Conservation (phyloP, 2,888 invertebrate species). For the Hirtodrosophila alboralis region DNA sequence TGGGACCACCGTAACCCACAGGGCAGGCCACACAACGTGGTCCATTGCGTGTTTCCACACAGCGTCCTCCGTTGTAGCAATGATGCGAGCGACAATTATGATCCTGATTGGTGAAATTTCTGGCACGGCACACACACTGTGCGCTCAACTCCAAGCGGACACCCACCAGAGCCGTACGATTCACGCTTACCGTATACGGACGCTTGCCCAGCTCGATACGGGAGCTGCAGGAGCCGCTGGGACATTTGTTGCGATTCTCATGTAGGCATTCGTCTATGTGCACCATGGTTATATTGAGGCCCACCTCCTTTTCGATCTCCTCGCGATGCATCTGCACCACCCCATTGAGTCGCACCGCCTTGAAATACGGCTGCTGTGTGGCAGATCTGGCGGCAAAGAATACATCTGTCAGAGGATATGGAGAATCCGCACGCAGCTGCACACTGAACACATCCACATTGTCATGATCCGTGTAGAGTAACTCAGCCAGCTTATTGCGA, state of each 20-base stretch:
- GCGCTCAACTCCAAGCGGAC: constrained; percentile 95
- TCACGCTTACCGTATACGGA: constrained; percentile 97
- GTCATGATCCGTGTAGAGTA: constrained; percentile 92
- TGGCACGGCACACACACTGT: constrained; percentile 95
- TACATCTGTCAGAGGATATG: constrained; percentile 94
- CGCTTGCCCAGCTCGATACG: constrained; percentile 91
- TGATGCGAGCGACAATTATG: constrained; percentile 94
- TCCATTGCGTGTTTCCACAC: constrained; percentile 95
- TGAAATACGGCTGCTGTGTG: constrained; percentile 90
- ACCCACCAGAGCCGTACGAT: constrained; percentile 97
- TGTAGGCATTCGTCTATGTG: constrained; percentile 97
- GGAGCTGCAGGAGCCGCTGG: constrained; percentile 97
- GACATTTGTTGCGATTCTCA: constrained; percentile 91
- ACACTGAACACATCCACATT: constrained; percentile 99
- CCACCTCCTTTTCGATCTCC: constrained; percentile 95
- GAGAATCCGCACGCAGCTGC: constrained; percentile 91
- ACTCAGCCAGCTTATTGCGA: constrained; percentile 92
- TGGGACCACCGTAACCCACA: constrained; percentile 95
- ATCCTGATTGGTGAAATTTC: constrained; percentile 92
- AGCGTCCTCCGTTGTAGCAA: constrained; percentile 97
- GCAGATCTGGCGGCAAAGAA: constrained; percentile 97
- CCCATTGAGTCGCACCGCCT: constrained; percentile 96
- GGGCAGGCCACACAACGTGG: constrained; percentile 93
- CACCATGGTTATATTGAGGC: constrained; percentile 97
- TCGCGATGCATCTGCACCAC: constrained; percentile 96